phyloP scores from a whole-genome alignment of 2,888 invertebrate genomes.

The Eupithecia abbreviata region DNA sequence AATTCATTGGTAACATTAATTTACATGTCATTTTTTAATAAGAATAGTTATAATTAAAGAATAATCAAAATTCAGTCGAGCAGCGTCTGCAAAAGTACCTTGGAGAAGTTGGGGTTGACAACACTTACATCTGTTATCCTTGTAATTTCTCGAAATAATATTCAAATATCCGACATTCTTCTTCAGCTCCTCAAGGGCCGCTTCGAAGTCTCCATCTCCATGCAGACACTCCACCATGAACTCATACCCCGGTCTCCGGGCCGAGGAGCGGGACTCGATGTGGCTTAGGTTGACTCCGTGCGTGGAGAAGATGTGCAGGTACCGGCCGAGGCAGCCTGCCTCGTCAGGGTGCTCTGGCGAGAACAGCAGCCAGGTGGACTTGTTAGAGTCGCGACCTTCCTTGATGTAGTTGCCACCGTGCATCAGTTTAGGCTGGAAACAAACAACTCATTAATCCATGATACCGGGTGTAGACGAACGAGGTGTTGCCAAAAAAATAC shows the following conservation, averaged over 20 bases:
- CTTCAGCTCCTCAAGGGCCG: slow-evolving; percentile 89
- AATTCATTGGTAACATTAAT: too few relatives aligned
- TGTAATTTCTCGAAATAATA: slow-evolving; percentile 94
- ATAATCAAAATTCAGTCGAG: not conserved
- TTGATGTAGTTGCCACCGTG: slow-evolving; percentile 93
- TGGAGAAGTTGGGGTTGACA: not conserved
- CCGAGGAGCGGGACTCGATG: slow-evolving; percentile 96
- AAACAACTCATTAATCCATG: not conserved
- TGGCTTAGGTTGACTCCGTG: slow-evolving; percentile 93
- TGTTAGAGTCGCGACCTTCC: slow-evolving; percentile 89
- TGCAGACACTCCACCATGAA: slow-evolving; percentile 97
- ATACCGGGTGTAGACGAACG: not conserved
- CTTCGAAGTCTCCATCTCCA: slow-evolving; percentile 88
- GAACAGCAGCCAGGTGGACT: slow-evolving; percentile 93
- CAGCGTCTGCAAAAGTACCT: not conserved
- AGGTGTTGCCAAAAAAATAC: too few relatives aligned
- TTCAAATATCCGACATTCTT: slow-evolving; percentile 90
- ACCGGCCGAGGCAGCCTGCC: slow-evolving; percentile 94
- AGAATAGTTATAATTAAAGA: too few relatives aligned
- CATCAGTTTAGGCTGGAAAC: slow-evolving; percentile 89
- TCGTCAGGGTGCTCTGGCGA: slow-evolving; percentile 91
- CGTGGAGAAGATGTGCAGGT: slow-evolving; percentile 93
- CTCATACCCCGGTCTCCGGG: slow-evolving; percentile 92
- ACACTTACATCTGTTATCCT: slow-evolving; percentile 88
- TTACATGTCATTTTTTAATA: too few relatives aligned